Base-by-base conservation (phyloP, 1,140 invertebrate species). In the Melanaphis sacchari region DNA sequence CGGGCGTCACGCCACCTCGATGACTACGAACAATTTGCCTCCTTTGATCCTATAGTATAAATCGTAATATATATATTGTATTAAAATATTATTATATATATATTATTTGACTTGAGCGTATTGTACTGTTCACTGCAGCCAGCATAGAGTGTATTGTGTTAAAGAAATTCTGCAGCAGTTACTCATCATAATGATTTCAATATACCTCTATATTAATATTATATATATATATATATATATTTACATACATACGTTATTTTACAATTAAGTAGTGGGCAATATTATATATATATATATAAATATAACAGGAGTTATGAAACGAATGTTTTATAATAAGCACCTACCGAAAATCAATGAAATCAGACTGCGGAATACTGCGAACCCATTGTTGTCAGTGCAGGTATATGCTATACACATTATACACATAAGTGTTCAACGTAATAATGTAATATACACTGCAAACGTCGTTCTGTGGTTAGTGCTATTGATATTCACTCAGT, bases 1-100 rank as follows among this genome's bases (percentile, higher is more conserved):
- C 90, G 40, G 88, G n/a, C 90, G 90, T 89, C 88, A 89, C 88
- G 88, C 88, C 22, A 89, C 49, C 87, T 89, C 46, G 49, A 54
- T 24, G 88, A 54, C 49, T 49, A 89, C 49, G 36, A 89, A 89
- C 49, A 89, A 54, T 89, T 22, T 49, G 49, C 88, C 49, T 54
- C 46, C 9, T 9, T 38, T 4, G 21, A 36, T 89, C 15, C 1
- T 54, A 54, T 6, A 11, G 24, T 87, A 87, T 52, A 7, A 38
- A 85, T 11, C 40, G 11, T 38, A 38, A 36, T 22, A 26, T 54
- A 31, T 38, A 40, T 36, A 3, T 22, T 52, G 9, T 40, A 89
- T 46, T 15, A 52, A 52, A 49, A n/a, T 36, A 46, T 36, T 87
- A 49, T 49, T 49, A 49, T n/a, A 22, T 85, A 22, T 85, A 85